These are phyloP conservation scores for Deroptyus accipitrinus DNA, from an alignment of 2,113 vertebrate genomes.

Conservation along the genomic window DNA sequence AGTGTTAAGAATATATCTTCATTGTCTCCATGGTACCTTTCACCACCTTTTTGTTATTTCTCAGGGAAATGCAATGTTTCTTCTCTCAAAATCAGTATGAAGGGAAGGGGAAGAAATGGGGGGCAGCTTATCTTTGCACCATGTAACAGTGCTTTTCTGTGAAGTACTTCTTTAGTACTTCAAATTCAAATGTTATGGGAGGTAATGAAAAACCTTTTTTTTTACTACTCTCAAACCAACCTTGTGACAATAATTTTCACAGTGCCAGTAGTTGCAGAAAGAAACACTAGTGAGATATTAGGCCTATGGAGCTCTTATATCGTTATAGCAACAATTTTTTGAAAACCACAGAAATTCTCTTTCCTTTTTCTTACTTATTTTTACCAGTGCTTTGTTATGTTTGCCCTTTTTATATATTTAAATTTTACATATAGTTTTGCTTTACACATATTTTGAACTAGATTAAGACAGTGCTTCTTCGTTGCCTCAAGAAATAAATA, in stretches of 20 bases:
- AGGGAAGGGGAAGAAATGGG: background rate
- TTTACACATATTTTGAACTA: background rate
- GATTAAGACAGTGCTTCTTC: background rate
- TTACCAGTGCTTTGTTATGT: background rate
- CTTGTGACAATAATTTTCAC: background rate
- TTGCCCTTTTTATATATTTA: background rate
- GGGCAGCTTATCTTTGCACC: background rate
- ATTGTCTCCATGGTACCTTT: background rate
- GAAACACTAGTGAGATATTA: background rate
- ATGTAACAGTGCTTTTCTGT: background rate
- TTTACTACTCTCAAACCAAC: background rate
- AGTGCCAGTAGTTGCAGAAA: background rate
- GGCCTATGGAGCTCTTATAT: background rate
- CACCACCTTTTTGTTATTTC: background rate
- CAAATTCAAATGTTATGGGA: background rate
- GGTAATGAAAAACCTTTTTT: background rate
- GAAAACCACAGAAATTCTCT: accelerated
- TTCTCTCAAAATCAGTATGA: background rate
- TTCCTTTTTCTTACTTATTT: background rate
- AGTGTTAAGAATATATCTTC: background rate
- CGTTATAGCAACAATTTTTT: background rate
- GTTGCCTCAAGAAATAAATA: background rate
- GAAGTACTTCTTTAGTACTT: background rate
- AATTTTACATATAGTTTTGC: background rate
- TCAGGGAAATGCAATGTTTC: background rate